Conservation (phyloP, 2,797 vertebrate genomes). For the Bryconaethiops microstoma region DNA sequence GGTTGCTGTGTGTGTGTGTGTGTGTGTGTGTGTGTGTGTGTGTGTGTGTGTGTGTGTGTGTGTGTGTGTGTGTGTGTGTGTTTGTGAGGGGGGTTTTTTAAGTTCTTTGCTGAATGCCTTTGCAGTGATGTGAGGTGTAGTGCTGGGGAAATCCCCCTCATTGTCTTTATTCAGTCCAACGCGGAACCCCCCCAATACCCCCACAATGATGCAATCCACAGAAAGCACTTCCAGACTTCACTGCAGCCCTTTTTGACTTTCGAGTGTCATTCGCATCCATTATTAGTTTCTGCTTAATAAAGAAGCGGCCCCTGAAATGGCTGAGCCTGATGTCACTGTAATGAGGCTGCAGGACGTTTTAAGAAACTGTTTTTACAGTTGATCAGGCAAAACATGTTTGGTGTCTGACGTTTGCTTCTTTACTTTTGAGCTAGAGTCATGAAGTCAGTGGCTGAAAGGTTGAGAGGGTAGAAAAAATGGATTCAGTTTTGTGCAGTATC, state of each 20-base stretch:
- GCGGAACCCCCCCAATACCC: too few relatives aligned
- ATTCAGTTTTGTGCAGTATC: too few relatives aligned
- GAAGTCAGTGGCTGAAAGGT: too few relatives aligned
- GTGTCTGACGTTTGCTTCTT: too few relatives aligned
- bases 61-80: too few relatives aligned
- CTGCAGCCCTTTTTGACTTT: constrained; percentile 29
- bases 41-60: too few relatives aligned
- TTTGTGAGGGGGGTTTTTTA: too few relatives aligned
- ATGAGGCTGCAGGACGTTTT: not conserved
- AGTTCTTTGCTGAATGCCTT: constrained; percentile 76
- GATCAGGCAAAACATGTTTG: not conserved
- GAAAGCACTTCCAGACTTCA: constrained; percentile 66
- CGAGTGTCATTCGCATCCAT: not conserved
- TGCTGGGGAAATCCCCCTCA: constrained; percentile 76
- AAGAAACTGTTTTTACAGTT: not conserved
- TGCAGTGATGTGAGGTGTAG: constrained; percentile 73
- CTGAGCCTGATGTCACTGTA: too few relatives aligned
- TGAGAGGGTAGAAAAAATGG: too few relatives aligned
- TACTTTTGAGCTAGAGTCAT: not conserved
- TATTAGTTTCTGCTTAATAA: not conserved
- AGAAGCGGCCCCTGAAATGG: not conserved
- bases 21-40: too few relatives aligned
- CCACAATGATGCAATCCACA: constrained; percentile 75
- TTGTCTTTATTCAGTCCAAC: constrained; percentile 68
- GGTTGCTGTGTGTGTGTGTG: too few relatives aligned